These are phyloP conservation scores for Heteractis magnifica DNA, from an alignment of 92 coral and sea anemone species.

Conservation along the genomic window DNA sequence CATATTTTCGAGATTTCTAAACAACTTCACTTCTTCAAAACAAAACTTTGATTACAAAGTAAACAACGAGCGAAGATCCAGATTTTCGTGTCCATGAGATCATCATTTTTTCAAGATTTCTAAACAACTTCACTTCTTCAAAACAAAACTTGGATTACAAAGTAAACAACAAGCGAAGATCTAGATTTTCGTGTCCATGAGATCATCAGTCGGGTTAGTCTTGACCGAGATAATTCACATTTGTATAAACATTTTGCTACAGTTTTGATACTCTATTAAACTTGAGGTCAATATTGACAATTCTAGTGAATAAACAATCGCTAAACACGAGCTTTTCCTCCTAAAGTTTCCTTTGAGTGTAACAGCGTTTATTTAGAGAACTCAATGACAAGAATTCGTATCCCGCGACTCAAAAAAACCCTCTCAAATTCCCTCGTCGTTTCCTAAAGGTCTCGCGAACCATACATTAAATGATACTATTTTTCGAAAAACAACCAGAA, in stretches of 20 bases:
- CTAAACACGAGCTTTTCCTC: slow-evolving; percentile 9
- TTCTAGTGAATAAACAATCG: slow-evolving; percentile 19
- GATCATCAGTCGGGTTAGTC: neutral
- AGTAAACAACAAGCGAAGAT: neutral
- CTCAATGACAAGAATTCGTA: neutral
- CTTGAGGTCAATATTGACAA: slow-evolving; percentile 35
- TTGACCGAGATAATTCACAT: neutral
- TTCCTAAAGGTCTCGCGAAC: slow-evolving; percentile 5
- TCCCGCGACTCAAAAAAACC: neutral
- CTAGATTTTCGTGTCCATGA: neutral
- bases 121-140: neutral
- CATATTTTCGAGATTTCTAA: neutral
- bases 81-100: neutral
- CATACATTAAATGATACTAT: neutral
- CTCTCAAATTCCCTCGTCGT: neutral
- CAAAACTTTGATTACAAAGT: neutral
- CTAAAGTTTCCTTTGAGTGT: neutral
- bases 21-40: slow-evolving; percentile 3
- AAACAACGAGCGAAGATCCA: neutral
- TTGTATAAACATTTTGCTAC: slow-evolving; percentile 21
- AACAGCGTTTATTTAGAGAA: neutral
- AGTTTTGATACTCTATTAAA: slow-evolving; percentile 7
- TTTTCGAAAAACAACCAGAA: slow-evolving; percentile 10
- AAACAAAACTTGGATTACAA: slow-evolving; percentile 3
- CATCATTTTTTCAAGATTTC: neutral